phyloP scores from a whole-genome alignment of 2,113 vertebrate species.

The Brachionichthys hirsutus region DNA sequence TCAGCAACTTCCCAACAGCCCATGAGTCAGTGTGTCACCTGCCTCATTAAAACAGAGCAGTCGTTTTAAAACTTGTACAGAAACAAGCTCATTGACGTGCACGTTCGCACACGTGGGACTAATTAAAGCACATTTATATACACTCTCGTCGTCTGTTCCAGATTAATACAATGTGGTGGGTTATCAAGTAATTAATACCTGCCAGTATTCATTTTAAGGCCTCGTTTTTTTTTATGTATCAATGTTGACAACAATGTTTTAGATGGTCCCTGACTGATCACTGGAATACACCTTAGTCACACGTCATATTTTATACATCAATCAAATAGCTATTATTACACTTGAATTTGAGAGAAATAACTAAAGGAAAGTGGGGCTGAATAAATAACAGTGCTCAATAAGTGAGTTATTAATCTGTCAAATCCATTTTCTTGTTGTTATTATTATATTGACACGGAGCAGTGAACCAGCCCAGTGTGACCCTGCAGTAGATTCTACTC shows the following conservation, averaged over 20 bases:
- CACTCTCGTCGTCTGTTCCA: not conserved
- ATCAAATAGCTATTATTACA: not conserved
- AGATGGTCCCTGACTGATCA: not conserved
- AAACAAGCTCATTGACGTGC: constrained; percentile 5
- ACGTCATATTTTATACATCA: not conserved
- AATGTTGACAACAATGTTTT: not conserved
- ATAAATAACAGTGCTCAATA: not conserved
- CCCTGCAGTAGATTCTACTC: constrained; percentile 42
- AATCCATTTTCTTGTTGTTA: constrained; percentile 22
- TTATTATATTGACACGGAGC: constrained; percentile 13
- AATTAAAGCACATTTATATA: constrained; percentile 24
- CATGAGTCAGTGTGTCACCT: constrained; percentile 22
- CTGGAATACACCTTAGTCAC: not conserved
- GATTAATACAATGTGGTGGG: not conserved
- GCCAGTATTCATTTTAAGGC: not conserved
- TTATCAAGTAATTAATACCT: constrained; percentile 10
- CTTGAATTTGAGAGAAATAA: no score
- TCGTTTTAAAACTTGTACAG: not conserved
- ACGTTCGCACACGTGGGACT: constrained; percentile 17
- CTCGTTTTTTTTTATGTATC: not conserved
- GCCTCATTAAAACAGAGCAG: constrained; percentile 31
- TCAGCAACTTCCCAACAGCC: constrained; percentile 27
- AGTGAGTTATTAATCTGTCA: constrained; percentile 15
- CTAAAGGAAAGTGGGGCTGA: not conserved
- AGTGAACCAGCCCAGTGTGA: constrained; percentile 39